Conservation (phyloP, 2,113 vertebrate species). For the Tenebrosternarchus preto region DNA sequence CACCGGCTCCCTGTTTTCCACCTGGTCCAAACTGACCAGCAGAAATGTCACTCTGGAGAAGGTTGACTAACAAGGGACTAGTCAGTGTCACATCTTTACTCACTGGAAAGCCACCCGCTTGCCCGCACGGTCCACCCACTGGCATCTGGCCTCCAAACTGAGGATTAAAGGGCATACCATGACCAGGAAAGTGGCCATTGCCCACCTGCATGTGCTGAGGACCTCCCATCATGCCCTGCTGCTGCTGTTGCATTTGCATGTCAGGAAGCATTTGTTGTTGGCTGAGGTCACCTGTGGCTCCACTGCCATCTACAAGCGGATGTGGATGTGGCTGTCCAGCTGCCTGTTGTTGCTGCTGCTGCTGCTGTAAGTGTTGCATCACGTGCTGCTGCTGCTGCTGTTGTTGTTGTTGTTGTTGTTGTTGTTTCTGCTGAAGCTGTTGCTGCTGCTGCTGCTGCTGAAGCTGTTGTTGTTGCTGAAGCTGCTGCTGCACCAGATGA, state of each 20-base stretch:
- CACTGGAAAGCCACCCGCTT: slow-evolving; percentile 85
- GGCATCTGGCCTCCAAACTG: slow-evolving; percentile 89
- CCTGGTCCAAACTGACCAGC: slow-evolving; percentile 95
- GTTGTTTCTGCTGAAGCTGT: slow-evolving; percentile 72
- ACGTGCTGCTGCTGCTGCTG: slow-evolving; percentile 71
- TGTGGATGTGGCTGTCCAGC: slow-evolving; percentile 77
- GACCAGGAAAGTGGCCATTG: slow-evolving; percentile 90
- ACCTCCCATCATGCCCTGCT: slow-evolving; percentile 84
- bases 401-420: slow-evolving; percentile 70
- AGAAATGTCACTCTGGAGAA: slow-evolving; percentile 96
- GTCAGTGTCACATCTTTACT: slow-evolving; percentile 98
- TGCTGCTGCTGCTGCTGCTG: slow-evolving; percentile 79
- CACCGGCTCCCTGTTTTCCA: slow-evolving; percentile 85
- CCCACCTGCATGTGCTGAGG: slow-evolving; percentile 92
- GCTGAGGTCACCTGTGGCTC: slow-evolving; percentile 77
- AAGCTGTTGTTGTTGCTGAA: slow-evolving; percentile 70
- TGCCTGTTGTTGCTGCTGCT: slow-evolving; percentile 78
- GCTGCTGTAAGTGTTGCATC: slow-evolving; percentile 71
- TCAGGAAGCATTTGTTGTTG: slow-evolving; percentile 89
- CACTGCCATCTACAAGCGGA: slow-evolving; percentile 80
- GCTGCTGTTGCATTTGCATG: slow-evolving; percentile 82
- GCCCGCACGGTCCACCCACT: slow-evolving; percentile 80
- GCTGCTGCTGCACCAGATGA: slow-evolving; percentile 84
- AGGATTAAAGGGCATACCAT: slow-evolving; percentile 83
- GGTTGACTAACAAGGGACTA: slow-evolving; percentile 93